Base-by-base conservation (phyloP, 1,140 invertebrate species). In the Tribolium castaneum region DNA sequence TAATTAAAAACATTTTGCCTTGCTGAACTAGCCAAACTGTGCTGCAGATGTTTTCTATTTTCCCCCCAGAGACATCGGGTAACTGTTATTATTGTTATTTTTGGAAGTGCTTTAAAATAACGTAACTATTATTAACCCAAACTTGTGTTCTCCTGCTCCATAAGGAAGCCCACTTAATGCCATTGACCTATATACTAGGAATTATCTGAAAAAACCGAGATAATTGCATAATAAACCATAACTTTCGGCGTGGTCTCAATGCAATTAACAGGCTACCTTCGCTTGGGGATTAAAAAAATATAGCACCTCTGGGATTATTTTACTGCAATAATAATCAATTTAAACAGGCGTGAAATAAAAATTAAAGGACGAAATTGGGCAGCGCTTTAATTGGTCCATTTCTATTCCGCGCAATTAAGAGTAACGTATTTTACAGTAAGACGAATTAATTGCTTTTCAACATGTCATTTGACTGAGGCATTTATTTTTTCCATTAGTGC, bases 371-470 rank as follows among this genome's bases (percentile, higher is more conserved):
- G 59, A 66, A 66, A 66, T 66, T 66, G 59, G 59, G 30, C 30
- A 66, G n/a, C 59, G 59, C 30, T 66, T 66, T 66, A 66, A 66
- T 66, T 66, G 59, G 59, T 66, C 59, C 59, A 66, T 66, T 66
- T 66, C 30, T 66, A 66, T 66, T 66, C 59, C 59, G 30, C 1
- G 59, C 30, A 66, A 66, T 66, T 66, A 66, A 66, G 9, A 39
- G 59, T 66, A 66, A 66, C 19, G 59, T 66, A 66, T 66, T 66
- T 66, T 35, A 35, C 59, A 66, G 30, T 66, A 35, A 66, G 59
- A 66, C 59, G 34, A 66, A 66, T 66, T 66, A 66, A 66, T 66
- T 66, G 59, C 59, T 66, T 66, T 66, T 66, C 59, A 66, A 66
- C 30, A 66, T 66, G 59, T 66, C 22, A 14, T 66, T 66, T 66